Base-by-base conservation (phyloP, 2,797 vertebrate species). In the Leucoraja ocellata region DNA sequence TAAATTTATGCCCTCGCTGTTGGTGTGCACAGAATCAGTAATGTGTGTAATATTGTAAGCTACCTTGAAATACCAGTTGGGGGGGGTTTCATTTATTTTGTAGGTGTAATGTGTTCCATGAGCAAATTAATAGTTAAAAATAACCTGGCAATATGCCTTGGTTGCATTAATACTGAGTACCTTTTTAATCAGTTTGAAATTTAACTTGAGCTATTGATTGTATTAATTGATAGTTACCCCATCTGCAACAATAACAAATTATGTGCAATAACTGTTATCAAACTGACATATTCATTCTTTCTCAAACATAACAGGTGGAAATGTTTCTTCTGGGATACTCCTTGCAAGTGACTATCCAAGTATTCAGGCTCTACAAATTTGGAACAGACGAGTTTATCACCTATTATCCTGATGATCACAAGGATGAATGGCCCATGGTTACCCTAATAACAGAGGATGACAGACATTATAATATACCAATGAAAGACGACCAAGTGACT, bases 251-350 rank as follows among this genome's bases (percentile, higher is more conserved):
- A 32, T 58, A 83, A 11, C 46, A 68, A n/a, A 68, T n/a, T n/a
- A 18, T 80, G 36, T 39, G 21, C 14, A 84, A 5, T 58, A 83
- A 11, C 46, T 18, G 18, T 79, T 39, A 36, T 79, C 78, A 79
- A 61, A n/a, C 10, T 84, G 10, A 78, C 13, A 1, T 86, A 63
- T 93, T 92, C 61, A 83, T 28, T 80, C 13, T 93, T 93, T 94
- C 93, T 77, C 63, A 73, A 73, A 73, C 18, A 91, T 46, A 46
- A 46, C 94, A 99, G 99, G 98, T 99, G 94, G 99, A 99, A 96
- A 99, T 99, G 99, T 99, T 99, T 95, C 97, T 99, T 71, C 97
- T 99, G 58, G 99, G 98, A 94, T 97, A 99, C 65, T 95, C 99
- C n/a, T 95, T 99, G 95, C 97, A 96, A 93, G 96, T 97, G 93